Conservation (phyloP, 92 coral and sea anemone genomes). For the Palythoa grandiflora region DNA sequence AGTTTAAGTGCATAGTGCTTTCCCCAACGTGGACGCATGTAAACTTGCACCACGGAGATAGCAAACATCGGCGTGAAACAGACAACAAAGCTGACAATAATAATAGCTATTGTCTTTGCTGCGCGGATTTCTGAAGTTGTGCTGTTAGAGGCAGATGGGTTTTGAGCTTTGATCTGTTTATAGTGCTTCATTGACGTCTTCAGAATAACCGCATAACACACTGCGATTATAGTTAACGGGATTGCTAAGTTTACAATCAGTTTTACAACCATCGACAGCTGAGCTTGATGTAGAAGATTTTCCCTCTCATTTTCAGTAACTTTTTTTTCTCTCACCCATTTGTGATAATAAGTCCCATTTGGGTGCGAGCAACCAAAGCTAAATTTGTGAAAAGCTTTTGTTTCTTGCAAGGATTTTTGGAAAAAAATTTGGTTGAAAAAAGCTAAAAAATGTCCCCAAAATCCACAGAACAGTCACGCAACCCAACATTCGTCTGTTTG, state of each 20-base stretch:
- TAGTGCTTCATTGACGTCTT: slow-evolving; percentile 26
- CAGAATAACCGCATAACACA: slow-evolving; percentile 27
- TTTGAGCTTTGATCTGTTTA: slow-evolving; percentile 19
- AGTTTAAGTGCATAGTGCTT: not conserved
- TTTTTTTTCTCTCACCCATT: slow-evolving; percentile 3
- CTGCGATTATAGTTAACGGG: slow-evolving; percentile 11
- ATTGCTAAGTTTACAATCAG: not conserved
- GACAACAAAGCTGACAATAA: slow-evolving; percentile 16
- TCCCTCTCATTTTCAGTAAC: not conserved
- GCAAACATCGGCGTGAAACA: slow-evolving; percentile 32
- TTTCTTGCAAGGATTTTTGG: not conserved
- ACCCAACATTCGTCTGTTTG: not conserved
- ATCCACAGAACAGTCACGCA: slow-evolving; percentile 18
- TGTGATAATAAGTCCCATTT: not conserved
- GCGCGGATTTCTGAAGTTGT: slow-evolving; percentile 22
- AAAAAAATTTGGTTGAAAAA: not conserved
- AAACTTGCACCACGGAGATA: not conserved
- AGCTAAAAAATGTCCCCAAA: not conserved
- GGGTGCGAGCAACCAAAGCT: slow-evolving; percentile 16
- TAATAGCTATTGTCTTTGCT: slow-evolving; percentile 30
- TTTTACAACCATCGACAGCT: not conserved
- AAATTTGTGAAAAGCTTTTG: not conserved
- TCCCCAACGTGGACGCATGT: slow-evolving; percentile 16
- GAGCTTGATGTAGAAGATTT: not conserved
- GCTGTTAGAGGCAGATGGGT: not conserved